Base-by-base conservation (phyloP, 2,888 invertebrate species). In the Aphrophora alni region DNA sequence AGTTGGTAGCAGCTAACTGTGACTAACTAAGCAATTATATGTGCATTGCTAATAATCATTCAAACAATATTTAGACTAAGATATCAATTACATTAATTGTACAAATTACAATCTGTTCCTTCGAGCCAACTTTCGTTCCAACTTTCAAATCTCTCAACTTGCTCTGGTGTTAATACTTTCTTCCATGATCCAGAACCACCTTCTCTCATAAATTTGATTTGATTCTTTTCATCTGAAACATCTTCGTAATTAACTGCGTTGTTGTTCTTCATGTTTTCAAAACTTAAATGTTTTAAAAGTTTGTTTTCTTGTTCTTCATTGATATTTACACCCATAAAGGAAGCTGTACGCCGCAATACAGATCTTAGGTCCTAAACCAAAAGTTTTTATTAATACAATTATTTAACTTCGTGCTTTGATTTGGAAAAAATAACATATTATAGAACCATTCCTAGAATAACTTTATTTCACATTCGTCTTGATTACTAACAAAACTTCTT, bases 201-300 rank as follows among this genome's bases (percentile, higher is more conserved):
- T 28, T 88, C 87, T 83, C 90, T 87, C 86, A 90, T 90, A 83
- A 91, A 91, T 14, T 21, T 59, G 4, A 2, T 59, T 21, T 4
- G 2, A 14, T 14, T 44, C 5, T 59, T n/a, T 21, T n/a, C 21
- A n/a, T 12, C 21, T 10, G 21, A 0, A 12, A 8, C 68, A 8
- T 79, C 74, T 33, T 91, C 90, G 83, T 89, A 89, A 86, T 93
- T 92, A 14, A 92, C 91, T 26, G 90, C 89, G 7, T 89, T 88
- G 87, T 93, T 93, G 1, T 88, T 86, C 84, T 90, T 90, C 93
- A 93, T 93, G 74, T 86, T 87, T 27, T 88, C 87, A 85, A 91
- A 91, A 81, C 89, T 89, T 80, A 91, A 88, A 86, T 90, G 90
- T 0, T 88, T 84, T 17, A 86, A 86, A 26, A 91, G 87, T 0